Evolutionary conservation across 2,113 vertebrate species (phyloP).

Genomic region (Nicator chloris): DNA sequence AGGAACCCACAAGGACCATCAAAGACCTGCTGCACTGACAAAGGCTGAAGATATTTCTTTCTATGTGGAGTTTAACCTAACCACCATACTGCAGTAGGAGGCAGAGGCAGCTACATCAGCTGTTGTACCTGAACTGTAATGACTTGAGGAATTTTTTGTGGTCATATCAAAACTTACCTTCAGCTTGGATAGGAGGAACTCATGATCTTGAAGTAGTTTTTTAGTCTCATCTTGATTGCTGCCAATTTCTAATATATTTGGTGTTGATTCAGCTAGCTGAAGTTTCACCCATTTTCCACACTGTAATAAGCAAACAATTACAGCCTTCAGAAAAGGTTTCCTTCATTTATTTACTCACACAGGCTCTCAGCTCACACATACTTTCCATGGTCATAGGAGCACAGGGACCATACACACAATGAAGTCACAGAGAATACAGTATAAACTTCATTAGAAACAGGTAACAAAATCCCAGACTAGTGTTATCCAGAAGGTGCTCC

Average conservation of each 20-base stretch:
- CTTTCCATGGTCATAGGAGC: background rate
- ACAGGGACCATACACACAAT: background rate
- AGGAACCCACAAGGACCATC: background rate
- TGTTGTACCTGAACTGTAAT: background rate
- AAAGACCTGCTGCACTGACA: background rate
- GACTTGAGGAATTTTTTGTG: background rate
- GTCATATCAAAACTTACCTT: slow-evolving; percentile 75
- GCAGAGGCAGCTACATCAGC: background rate
- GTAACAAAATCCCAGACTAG: background rate
- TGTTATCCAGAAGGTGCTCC: background rate
- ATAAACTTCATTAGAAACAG: background rate
- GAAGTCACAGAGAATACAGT: background rate
- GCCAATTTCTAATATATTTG: slow-evolving; percentile 89
- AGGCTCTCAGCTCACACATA: background rate
- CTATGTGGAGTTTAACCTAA: background rate
- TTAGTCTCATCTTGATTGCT: slow-evolving; percentile 83
- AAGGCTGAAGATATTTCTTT: background rate
- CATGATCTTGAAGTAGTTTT: slow-evolving; percentile 83
- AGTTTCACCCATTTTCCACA: slow-evolving; percentile 84
- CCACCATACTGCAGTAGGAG: background rate
- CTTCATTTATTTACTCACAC: background rate
- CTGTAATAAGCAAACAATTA: slow-evolving; percentile 67
- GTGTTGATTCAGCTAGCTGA: slow-evolving; percentile 85
- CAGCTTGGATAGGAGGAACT: slow-evolving; percentile 84
- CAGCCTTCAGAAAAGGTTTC: background rate